Conservation (phyloP, 1,140 invertebrate genomes). For the Odontomachus brunneus region DNA sequence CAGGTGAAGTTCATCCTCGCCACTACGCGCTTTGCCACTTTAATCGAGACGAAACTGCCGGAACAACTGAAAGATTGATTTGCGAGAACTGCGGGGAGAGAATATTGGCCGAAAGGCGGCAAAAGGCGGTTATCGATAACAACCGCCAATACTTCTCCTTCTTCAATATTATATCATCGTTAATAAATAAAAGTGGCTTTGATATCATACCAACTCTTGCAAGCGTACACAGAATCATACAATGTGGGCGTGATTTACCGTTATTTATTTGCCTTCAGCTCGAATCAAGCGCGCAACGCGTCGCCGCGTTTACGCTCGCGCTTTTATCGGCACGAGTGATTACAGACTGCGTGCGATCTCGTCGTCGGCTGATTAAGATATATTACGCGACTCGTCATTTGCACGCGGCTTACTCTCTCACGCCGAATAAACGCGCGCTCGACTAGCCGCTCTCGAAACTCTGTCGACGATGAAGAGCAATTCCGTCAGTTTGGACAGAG, state of each 20-base stretch:
- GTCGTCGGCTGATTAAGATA: constrained; percentile 36
- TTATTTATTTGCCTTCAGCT: constrained; percentile 19
- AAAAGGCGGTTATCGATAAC: no score
- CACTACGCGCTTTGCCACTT: no score
- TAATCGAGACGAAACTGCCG: no score
- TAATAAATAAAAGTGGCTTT: no score
- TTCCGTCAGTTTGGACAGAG: neutral
- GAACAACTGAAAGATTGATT: no score
- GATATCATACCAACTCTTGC: no score
- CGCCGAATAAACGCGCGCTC: neutral
- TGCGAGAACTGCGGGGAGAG: no score
- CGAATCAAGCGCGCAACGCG: neutral
- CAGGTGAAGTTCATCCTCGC: no score
- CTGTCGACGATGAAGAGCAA: neutral
- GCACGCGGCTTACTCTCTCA: neutral
- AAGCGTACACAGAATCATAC: neutral
- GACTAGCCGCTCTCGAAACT: neutral
- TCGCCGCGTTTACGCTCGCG: neutral
- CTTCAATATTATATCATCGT: no score
- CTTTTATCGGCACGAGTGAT: constrained; percentile 25
- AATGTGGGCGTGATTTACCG: constrained; percentile 7
- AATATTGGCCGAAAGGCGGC: no score
- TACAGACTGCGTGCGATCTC: constrained; percentile 37
- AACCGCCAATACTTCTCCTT: no score
- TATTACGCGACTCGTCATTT: constrained; percentile 28